Evolutionary conservation across 2,113 vertebrate species (phyloP), one percentile per base, ranked within the genome.

Genomic region (Siniperca chuatsi): DNA sequence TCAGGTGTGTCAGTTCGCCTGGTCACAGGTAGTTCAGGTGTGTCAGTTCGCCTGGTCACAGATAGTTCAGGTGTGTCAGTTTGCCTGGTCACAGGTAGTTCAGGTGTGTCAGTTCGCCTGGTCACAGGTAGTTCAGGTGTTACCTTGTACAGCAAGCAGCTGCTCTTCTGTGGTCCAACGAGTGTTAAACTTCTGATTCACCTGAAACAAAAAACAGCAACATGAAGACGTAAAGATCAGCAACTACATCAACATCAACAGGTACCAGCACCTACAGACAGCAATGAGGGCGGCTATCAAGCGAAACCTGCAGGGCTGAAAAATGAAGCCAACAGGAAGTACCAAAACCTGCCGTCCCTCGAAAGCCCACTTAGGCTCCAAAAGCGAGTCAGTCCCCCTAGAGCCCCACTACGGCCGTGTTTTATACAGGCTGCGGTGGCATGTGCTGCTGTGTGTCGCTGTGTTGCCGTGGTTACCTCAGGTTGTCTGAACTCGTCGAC

Each of bases 111-210:
- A 21, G 33, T 66, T 40, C 33, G 55, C 61, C 48, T 78, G 50
- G 62, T 57, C 37, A 79, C 65, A 69, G 33, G 54, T 48, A 60
- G 18, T 21, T 33, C 33, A 58, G 11, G 25, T 18, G 11, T 84
- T 96, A 99, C 98, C 98, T 97, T 99, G 98, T 20, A 99, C 98
- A 1, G 98, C 98, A 6, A 99, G 97, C 65, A 99, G 97, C 90
- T 99, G 98, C 89, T 99, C 98, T 81, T 99, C 98, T 0, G 98
- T 99, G 79, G 98, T 99, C 98, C 98, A 99, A 46, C 98, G 97
- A 8, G 97, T 97, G 64, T 99, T 99, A 81, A 97, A 97, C 87
- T 99, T 99, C 93, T 97, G 97, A 90, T 90, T 92, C 0, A 96
- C 96, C 98, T 99, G 93, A n/a, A 87, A n/a, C 13, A 55, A 78